These are phyloP conservation scores for Apis cerana DNA, from an alignment of 1,140 invertebrate genomes.

Conservation along the genomic window DNA sequence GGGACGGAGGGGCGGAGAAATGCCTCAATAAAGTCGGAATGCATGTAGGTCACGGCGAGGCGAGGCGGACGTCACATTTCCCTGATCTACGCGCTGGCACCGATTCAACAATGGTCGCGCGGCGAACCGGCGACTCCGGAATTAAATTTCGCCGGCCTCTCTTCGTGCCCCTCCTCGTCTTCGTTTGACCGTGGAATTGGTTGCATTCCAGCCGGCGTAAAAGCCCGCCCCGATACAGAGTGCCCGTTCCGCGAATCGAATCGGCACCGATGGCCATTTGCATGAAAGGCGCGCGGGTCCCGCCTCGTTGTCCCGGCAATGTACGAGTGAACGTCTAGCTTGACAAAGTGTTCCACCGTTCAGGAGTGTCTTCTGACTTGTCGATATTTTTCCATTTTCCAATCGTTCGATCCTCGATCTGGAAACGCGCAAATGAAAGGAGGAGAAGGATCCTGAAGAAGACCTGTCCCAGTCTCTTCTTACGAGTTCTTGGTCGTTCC, in stretches of 20 bases:
- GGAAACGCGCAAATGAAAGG: neutral
- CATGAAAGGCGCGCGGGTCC: neutral
- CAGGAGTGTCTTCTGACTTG: too few species aligned
- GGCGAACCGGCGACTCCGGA: conserved; percentile 36
- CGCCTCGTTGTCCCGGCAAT: neutral
- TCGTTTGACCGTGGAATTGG: conserved; percentile 63
- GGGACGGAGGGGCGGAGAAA: conserved; percentile 16
- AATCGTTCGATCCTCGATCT: neutral
- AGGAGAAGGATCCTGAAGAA: too few species aligned
- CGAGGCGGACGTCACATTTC: conserved; percentile 46
- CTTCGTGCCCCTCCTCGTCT: conserved; percentile 41
- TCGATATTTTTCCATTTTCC: too few species aligned
- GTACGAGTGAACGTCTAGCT: neutral
- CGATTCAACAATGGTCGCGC: conserved; percentile 60
- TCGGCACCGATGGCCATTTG: conserved; percentile 9
- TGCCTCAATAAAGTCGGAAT: conserved; percentile 64
- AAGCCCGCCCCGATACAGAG: conserved; percentile 23
- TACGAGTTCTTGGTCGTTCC: neutral
- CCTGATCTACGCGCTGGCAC: conserved; percentile 62
- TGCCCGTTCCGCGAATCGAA: conserved; percentile 10
- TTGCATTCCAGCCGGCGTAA: conserved; percentile 58
- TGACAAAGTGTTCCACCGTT: neutral
- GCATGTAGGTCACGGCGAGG: conserved; percentile 66
- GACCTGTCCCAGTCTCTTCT: too few species aligned
- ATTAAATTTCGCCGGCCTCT: conserved; percentile 64